Evolutionary conservation across 2,888 invertebrate genomes (phyloP).

Genomic region (Onthophagus sagittarius): DNA sequence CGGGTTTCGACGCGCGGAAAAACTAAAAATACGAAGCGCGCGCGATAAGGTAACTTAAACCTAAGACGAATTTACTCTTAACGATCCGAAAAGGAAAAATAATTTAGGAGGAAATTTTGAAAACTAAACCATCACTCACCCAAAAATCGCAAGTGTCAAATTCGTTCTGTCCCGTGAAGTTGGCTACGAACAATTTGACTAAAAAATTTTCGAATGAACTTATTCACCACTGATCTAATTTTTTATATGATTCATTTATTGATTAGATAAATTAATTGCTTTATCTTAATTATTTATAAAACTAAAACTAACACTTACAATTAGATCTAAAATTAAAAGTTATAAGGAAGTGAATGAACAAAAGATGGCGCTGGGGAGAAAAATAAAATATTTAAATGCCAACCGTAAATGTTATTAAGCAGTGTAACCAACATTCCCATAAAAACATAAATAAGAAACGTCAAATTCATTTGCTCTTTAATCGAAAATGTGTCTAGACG

Average conservation of each 20-base stretch:
- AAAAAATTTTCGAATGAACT: background rate
- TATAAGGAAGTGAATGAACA: too few species aligned
- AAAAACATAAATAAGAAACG: background rate
- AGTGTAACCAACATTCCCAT: background rate
- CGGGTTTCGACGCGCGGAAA: background rate
- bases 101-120: background rate
- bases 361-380: too few species aligned
- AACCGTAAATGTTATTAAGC: background rate
- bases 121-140: background rate
- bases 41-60: background rate
- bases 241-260: too few species aligned
- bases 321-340: too few species aligned
- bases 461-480: background rate
- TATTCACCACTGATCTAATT: background rate
- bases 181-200: background rate
- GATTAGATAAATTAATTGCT: too few species aligned
- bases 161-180: background rate
- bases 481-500: background rate
- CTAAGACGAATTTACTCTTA: background rate
- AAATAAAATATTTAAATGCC: too few species aligned
- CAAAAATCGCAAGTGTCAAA: background rate
- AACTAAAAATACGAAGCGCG: background rate
- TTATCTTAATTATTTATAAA: too few species aligned
- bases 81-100: background rate
- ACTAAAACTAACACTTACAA: too few species aligned